These are phyloP conservation scores for Heliocidaris tuberculata DNA, from an alignment of 35 echinoderm and acorn worm species.

Conservation along the genomic window DNA sequence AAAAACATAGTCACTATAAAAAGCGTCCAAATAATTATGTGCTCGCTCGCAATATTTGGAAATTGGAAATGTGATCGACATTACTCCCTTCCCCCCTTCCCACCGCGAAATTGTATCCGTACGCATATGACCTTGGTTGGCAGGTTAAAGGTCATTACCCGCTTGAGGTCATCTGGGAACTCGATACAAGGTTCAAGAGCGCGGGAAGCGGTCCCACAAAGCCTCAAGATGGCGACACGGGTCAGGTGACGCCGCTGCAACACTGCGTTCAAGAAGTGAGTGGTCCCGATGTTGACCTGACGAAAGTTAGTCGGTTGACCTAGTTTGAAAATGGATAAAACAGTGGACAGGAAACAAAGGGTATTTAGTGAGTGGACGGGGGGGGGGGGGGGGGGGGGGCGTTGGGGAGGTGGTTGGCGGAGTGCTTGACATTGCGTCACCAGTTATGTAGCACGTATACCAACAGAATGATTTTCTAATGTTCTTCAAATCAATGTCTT, in stretches of 20 bases:
- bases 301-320: constrained; percentile 51
- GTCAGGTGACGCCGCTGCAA: constrained; percentile 72
- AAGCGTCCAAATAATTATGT: background rate
- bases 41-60: background rate
- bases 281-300: constrained; percentile 92
- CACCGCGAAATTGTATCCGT: background rate
- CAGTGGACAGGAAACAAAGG: no score
- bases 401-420: no score
- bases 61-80: background rate
- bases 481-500: no score
- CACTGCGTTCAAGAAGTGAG: constrained; percentile 92
- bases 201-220: constrained; percentile 78
- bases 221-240: constrained; percentile 78
- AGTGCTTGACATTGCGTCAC: no score
- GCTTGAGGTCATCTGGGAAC: constrained; percentile 71
- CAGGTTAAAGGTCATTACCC: constrained; percentile 44
- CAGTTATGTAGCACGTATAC: no score
- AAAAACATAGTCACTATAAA: no score
- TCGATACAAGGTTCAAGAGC: constrained; percentile 76
- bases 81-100: no score
- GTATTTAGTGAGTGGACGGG: no score
- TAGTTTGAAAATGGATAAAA: constrained; percentile 22
- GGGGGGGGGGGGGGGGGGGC: no score
- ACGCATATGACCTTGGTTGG: background rate
- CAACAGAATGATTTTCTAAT: no score